Evolutionary conservation across 1,140 invertebrate species (phyloP).

Genomic region (Nymphalis io): DNA sequence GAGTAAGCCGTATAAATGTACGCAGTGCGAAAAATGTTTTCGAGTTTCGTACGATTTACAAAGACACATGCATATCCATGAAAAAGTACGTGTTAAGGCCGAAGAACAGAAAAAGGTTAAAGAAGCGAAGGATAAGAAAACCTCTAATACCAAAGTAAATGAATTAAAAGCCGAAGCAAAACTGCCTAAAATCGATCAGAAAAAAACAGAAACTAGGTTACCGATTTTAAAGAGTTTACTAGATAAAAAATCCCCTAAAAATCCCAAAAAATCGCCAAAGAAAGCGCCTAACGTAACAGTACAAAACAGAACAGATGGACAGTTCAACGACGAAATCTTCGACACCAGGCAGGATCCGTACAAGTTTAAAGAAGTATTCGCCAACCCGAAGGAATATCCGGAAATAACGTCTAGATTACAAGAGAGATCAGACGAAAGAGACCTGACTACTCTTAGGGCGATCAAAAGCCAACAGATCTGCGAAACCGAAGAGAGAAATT

Average conservation of each 20-base stretch:
- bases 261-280: constrained; percentile 47
- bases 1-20: constrained; percentile 90
- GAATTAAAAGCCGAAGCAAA: constrained; percentile 27
- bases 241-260: constrained; percentile 53
- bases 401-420: constrained; percentile 35
- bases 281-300: constrained; percentile 66
- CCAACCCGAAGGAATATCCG: constrained; percentile 29
- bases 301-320: constrained; percentile 36
- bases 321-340: constrained; percentile 49
- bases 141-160: constrained; percentile 24
- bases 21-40: constrained; percentile 90
- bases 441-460: constrained; percentile 45
- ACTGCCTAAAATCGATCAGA: constrained; percentile 36
- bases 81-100: constrained; percentile 50
- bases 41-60: constrained; percentile 93
- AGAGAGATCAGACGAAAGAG: constrained; percentile 45
- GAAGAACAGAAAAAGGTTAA: constrained; percentile 42
- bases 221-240: constrained; percentile 44
- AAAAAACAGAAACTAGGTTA: constrained; percentile 38
- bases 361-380: constrained; percentile 42
- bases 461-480: constrained; percentile 40
- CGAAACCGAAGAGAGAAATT: constrained; percentile 42
- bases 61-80: constrained; percentile 91
- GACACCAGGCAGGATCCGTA: constrained; percentile 47
- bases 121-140: constrained; percentile 34